Evolutionary conservation across 2,888 invertebrate species (phyloP), one percentile per base, ranked within the genome.

Genomic region (Muscina levida): DNA sequence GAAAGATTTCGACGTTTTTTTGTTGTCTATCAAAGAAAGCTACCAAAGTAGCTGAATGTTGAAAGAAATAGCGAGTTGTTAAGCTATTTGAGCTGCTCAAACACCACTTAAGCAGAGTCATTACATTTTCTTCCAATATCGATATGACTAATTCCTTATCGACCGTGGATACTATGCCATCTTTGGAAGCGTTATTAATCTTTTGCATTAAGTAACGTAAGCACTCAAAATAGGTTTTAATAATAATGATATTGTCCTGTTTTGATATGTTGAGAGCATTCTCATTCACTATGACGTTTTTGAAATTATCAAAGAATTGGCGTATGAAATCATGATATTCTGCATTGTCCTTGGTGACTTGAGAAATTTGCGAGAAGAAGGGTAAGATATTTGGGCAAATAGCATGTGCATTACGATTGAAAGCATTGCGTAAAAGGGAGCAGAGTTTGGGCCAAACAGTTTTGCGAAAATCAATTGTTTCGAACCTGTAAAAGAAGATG

Each of bases 361-460:
- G 79, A 1, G 86, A 83, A 82, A 96, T 93, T 56, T 92, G 91
- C 2, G 95, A 95, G 62, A 97, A 87, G 79, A 97, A 91, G 10
- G 96, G 96, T 72, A 97, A 90, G 73, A 97, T 89, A 89, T 95
- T 93, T 19, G 95, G 95, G 78, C 93, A 94, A 84, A 97, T 92
- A 6, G 93, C 92, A 68, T 92, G 91, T 8, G 96, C 96, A 89
- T 94, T 95, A 26, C 95, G 95, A 91, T 95, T 93, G 0, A 95
- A 97, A 66, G 95, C 96, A 85, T 92, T 92, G 82, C 92, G 92
- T 51, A 96, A 87, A 48, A 95, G 90, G 62, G 91, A 91, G 89
- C 93, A 93, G n/a, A 96, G 87, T 89, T 95, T 95, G 0, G 95
- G 94, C 77, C 95, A 89, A 42, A 97, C 92, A 1, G 94, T 91